These are phyloP conservation scores for Zenarchopterus dispar DNA, from an alignment of 2,797 vertebrate species.

Conservation along the genomic window DNA sequence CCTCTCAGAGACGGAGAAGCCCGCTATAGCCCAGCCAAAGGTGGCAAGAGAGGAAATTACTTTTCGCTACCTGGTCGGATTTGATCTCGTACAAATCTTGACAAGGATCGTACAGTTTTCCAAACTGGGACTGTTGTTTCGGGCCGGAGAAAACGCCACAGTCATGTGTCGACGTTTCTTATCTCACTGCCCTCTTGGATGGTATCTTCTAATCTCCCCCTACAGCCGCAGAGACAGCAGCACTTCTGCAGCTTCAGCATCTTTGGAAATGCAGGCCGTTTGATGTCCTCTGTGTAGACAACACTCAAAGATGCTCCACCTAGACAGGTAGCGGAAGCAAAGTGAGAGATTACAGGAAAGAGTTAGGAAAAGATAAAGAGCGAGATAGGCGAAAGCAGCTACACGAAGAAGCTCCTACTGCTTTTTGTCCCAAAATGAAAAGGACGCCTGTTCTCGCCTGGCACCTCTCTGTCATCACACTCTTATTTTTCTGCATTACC, in stretches of 20 bases:
- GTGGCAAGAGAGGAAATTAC: constrained; percentile 45
- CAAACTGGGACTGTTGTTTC: constrained; percentile 38
- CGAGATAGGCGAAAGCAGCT: constrained; percentile 45
- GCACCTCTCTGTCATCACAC: constrained; percentile 42
- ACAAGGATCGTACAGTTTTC: constrained; percentile 23
- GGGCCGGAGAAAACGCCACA: constrained; percentile 32
- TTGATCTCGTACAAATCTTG: constrained; percentile 21
- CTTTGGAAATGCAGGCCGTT: constrained; percentile 63
- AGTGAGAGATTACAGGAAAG: constrained; percentile 23
- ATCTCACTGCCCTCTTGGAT: constrained; percentile 18
- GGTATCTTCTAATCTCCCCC: constrained; percentile 63
- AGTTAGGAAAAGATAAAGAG: constrained; percentile 17
- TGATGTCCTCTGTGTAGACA: constrained; percentile 70
- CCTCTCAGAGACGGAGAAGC: constrained; percentile 45
- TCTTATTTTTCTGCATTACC: constrained; percentile 47
- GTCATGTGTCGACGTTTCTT: constrained; percentile 52
- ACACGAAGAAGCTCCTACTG: constrained; percentile 30
- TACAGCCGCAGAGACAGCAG: constrained; percentile 62
- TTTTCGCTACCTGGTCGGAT: constrained; percentile 4
- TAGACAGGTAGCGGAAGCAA: constrained; percentile 41
- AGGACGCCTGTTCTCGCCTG: constrained; percentile 20
- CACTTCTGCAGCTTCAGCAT: constrained; percentile 60
- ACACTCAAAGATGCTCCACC: constrained; percentile 53
- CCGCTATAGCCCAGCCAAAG: constrained; percentile 45
- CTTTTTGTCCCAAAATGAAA: constrained; percentile 24